phyloP scores from a whole-genome alignment of 2,888 invertebrate genomes.

The Embidobia sp. region DNA sequence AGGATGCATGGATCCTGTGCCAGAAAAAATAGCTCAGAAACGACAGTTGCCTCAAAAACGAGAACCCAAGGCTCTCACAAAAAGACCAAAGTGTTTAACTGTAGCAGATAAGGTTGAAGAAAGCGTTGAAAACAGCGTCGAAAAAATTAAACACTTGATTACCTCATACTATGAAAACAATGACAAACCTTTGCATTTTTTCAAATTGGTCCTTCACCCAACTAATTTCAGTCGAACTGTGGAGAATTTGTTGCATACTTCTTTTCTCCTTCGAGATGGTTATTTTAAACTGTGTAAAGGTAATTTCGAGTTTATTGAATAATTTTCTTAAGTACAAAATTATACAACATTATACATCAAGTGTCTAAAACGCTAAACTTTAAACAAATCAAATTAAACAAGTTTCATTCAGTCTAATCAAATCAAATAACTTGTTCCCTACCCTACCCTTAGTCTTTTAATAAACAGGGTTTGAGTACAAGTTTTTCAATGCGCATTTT shows the following conservation, averaged over 20 bases:
- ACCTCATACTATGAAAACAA: constrained; percentile 80
- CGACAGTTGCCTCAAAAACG: too few species aligned
- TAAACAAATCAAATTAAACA: too few species aligned
- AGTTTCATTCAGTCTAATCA: too few species aligned
- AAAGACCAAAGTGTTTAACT: constrained; percentile 83
- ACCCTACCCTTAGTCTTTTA: too few species aligned
- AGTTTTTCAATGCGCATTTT: too few species aligned
- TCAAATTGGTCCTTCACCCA: constrained; percentile 84
- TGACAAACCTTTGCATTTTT: constrained; percentile 83
- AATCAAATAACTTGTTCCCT: too few species aligned
- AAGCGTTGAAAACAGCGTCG: constrained; percentile 83
- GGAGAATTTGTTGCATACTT: constrained; percentile 86
- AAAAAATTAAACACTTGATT: constrained; percentile 82
- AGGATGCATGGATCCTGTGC: constrained; percentile 47
- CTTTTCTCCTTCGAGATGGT: constrained; percentile 85
- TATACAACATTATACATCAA: too few species aligned
- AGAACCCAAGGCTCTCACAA: constrained; percentile 74
- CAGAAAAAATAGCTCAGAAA: constrained; percentile 34
- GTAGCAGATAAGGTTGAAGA: constrained; percentile 83
- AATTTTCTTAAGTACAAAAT: too few species aligned
- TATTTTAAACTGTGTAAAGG: constrained; percentile 82
- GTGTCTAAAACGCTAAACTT: too few species aligned
- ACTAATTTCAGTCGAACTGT: constrained; percentile 84
- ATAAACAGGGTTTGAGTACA: too few species aligned
- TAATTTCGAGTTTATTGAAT: too few species aligned